Conservation (phyloP, 2,888 invertebrate species). For the Tigriopus californicus region DNA sequence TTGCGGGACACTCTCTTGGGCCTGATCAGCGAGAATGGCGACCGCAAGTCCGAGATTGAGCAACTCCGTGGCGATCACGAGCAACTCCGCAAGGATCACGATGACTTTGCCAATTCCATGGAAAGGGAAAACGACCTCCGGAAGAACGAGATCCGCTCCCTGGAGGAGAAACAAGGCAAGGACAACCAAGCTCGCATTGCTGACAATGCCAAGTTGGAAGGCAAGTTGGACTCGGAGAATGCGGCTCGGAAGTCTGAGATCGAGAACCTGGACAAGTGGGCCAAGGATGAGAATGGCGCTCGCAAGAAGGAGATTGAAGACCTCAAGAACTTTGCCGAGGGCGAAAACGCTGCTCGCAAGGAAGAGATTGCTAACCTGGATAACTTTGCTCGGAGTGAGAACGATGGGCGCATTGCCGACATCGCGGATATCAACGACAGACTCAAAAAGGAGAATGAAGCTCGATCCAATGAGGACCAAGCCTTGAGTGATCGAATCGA, state of each 20-base stretch:
- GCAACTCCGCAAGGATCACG: conserved; percentile 7
- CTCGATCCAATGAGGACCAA: not conserved
- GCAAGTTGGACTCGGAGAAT: conserved; percentile 15
- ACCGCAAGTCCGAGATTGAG: conserved; percentile 11
- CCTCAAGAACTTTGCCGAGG: conserved; percentile 14
- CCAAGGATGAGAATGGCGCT: conserved; percentile 13
- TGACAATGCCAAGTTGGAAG: conserved; percentile 15
- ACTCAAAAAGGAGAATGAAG: conserved; percentile 2
- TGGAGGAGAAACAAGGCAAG: conserved; percentile 12
- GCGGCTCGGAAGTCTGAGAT: conserved; percentile 10
- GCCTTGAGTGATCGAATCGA: conserved; percentile 2
- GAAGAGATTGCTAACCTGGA: conserved; percentile 11
- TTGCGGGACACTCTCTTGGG: conserved; percentile 13
- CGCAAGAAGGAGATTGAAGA: conserved; percentile 12
- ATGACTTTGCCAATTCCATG: conserved; percentile 10
- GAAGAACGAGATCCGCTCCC: conserved; percentile 14
- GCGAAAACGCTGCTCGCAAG: conserved; percentile 14
- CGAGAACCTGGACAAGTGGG: conserved; percentile 6
- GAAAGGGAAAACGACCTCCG: conserved; percentile 14
- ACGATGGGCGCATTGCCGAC: conserved; percentile 10
- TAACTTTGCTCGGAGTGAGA: conserved; percentile 15
- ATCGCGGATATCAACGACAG: conserved; percentile 9
- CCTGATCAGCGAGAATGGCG: conserved; percentile 12
- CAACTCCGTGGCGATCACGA: conserved; percentile 9
- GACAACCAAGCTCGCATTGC: conserved; percentile 14